These are phyloP conservation scores for Caenorhabditis brenneri DNA, from an alignment of 1,140 invertebrate genomes.

Conservation along the genomic window DNA sequence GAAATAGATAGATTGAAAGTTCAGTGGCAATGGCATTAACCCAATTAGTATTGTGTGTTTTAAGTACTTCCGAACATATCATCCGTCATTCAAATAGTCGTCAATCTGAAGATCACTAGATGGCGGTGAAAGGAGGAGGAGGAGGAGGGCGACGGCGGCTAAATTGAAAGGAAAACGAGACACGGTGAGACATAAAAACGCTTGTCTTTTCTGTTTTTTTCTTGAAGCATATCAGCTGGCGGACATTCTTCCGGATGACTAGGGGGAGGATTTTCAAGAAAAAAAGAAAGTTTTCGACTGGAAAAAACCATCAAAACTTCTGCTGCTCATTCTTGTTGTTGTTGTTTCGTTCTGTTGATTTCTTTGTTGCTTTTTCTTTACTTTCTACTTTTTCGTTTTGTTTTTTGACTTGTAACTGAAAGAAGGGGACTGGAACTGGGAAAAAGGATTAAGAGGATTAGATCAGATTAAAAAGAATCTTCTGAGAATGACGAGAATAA, in stretches of 20 bases:
- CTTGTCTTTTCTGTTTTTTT: slow-evolving; percentile 1
- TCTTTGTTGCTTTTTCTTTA: not conserved
- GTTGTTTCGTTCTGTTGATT: not conserved
- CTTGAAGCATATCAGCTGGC: slow-evolving; percentile 26
- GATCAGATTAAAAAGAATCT: not conserved
- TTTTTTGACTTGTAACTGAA: not conserved
- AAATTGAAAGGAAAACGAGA: slow-evolving; percentile 36
- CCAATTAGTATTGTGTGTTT: slow-evolving; percentile 22
- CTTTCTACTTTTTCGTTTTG: not conserved
- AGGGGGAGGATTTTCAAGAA: not conserved
- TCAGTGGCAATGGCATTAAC: slow-evolving; percentile 12
- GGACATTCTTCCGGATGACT: slow-evolving; percentile 16
- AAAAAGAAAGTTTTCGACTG: not conserved
- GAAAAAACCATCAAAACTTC: not conserved
- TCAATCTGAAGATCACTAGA: slow-evolving; percentile 13
- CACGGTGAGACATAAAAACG: slow-evolving; percentile 40
- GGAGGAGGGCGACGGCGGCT: too few species aligned
- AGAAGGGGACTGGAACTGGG: not conserved
- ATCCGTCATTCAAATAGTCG: slow-evolving; percentile 21
- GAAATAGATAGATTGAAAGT: not conserved
- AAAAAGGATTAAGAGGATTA: not conserved
- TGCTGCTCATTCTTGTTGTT: not conserved
- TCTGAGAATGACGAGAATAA: not conserved
- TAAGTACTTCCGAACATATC: slow-evolving; percentile 39
- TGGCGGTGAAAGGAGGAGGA: slow-evolving; percentile 28